A percentile compares a stretch with the other conserved stretches of the same genome.
These are phyloP conservation scores for Scaptomyza graminum DNA, from an alignment of 1,140 invertebrate species.

Conservation along the genomic window DNA sequence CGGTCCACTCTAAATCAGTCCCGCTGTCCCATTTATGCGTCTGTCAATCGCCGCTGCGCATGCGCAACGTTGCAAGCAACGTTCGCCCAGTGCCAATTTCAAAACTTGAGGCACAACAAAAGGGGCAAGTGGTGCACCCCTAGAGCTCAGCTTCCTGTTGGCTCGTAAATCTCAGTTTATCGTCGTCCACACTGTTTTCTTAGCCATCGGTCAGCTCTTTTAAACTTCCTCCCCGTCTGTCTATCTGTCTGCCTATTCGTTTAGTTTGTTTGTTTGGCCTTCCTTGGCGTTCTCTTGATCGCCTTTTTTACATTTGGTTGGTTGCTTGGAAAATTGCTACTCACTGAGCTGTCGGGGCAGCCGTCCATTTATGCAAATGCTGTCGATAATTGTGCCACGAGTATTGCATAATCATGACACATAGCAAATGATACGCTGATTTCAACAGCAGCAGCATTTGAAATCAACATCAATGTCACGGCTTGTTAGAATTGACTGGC, in stretches of 20 bases:
- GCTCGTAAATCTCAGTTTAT: slow-evolving; percentile 14
- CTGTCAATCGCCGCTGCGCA: slow-evolving; percentile 67
- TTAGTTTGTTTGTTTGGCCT: slow-evolving; percentile 26
- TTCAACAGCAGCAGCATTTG: slow-evolving; percentile 41
- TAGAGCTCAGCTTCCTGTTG: slow-evolving; percentile 64
- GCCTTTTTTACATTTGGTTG: too few relatives aligned
- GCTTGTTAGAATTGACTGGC: slow-evolving; percentile 50
- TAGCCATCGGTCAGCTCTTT: slow-evolving; percentile 17
- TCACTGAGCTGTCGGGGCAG: slow-evolving; percentile 45
- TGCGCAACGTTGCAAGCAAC: slow-evolving; percentile 56
- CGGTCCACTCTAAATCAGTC: slow-evolving; percentile 39
- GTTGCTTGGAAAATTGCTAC: slow-evolving; percentile 65
- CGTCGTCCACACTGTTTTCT: slow-evolving; percentile 18
- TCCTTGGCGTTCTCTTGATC: slow-evolving; percentile 28
- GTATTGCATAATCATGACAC: slow-evolving; percentile 79
- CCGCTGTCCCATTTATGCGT: slow-evolving; percentile 42
- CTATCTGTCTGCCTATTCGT: slow-evolving; percentile 7
- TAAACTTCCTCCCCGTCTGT: slow-evolving; percentile 9
- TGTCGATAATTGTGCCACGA: slow-evolving; percentile 74
- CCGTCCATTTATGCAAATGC: slow-evolving; percentile 74
- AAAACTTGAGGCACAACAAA: background rate
- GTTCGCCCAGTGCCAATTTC: slow-evolving; percentile 33
- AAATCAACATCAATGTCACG: slow-evolving; percentile 67
- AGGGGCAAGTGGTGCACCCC: slow-evolving; percentile 21
- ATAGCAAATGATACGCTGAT: slow-evolving; percentile 65